Evolutionary conservation across 2,888 invertebrate genomes (phyloP).

Genomic region (Drosophila aldrichi): DNA sequence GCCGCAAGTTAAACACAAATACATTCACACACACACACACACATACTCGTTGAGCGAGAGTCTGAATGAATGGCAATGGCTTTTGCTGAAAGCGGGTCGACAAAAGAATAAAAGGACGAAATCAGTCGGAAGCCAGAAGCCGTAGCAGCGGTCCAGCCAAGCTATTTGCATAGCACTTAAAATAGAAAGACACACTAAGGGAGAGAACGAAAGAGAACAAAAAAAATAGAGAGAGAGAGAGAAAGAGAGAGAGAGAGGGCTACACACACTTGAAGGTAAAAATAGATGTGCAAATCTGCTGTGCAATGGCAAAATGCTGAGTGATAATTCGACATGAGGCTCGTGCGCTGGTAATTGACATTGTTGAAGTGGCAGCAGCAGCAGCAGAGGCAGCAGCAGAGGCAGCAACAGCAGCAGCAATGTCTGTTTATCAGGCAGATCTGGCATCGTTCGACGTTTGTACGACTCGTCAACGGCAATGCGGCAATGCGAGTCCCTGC

Average conservation of each 20-base stretch:
- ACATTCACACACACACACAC: constrained; percentile 24
- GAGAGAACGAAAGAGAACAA: background rate
- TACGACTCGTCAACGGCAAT: constrained; percentile 46
- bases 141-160: constrained; percentile 38
- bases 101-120: constrained; percentile 60
- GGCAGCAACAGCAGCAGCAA: background rate
- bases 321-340: constrained; percentile 70
- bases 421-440: constrained; percentile 49
- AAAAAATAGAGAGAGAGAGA: constrained; percentile 3
- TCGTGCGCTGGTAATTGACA: constrained; percentile 65
- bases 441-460: constrained; percentile 19
- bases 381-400: background rate
- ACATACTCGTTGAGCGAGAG: constrained; percentile 13
- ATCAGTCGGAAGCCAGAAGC: constrained; percentile 56
- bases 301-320: constrained; percentile 50
- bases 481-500: constrained; percentile 37
- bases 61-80: constrained; percentile 61
- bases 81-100: constrained; percentile 56
- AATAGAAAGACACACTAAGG: constrained; percentile 56
- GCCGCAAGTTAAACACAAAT: constrained; percentile 58
- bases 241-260: background rate
- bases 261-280: constrained; percentile 36
- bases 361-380: constrained; percentile 37
- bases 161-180: constrained; percentile 73
- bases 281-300: constrained; percentile 55